These are phyloP conservation scores for Coluber constrictor DNA, from an alignment of 2,797 vertebrate species.

Conservation along the genomic window DNA sequence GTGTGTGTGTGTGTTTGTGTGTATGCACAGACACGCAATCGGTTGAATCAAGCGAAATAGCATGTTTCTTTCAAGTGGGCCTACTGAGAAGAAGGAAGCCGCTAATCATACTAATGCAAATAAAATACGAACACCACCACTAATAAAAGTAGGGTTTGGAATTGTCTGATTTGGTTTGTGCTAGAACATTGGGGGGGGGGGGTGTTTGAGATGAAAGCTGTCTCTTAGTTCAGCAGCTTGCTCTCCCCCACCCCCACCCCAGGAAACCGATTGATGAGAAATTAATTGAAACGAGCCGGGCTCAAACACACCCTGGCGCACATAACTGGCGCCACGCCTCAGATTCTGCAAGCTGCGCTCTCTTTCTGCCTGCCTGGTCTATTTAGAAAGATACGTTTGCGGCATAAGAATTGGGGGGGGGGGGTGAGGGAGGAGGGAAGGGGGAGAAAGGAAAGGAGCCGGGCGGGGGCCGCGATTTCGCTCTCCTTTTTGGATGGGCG, in stretches of 20 bases:
- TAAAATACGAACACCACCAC: background rate
- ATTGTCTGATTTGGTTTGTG: slow-evolving; percentile 25
- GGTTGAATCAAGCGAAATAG: background rate
- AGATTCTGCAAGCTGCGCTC: slow-evolving; percentile 4
- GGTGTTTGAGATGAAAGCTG: background rate
- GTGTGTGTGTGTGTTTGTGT: background rate
- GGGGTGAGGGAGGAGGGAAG: too few relatives aligned
- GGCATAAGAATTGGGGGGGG: background rate
- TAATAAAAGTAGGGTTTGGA: background rate
- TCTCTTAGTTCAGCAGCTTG: slow-evolving; percentile 42
- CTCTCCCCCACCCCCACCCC: slow-evolving; percentile 3
- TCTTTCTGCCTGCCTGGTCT: background rate
- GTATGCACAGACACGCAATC: background rate
- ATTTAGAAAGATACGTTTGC: slow-evolving; percentile 3
- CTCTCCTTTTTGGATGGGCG: background rate
- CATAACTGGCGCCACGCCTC: background rate
- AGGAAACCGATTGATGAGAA: slow-evolving; percentile 45
- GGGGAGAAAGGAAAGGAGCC: background rate
- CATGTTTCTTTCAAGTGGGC: background rate
- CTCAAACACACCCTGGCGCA: slow-evolving; percentile 26
- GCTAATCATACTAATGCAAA: background rate
- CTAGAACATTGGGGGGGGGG: background rate
- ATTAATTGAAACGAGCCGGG: slow-evolving; percentile 47
- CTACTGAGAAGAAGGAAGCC: background rate
- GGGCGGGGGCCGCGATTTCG: background rate